These are phyloP conservation scores for Pterocles burchelli DNA, from an alignment of 2,113 vertebrate genomes.

Conservation along the genomic window DNA sequence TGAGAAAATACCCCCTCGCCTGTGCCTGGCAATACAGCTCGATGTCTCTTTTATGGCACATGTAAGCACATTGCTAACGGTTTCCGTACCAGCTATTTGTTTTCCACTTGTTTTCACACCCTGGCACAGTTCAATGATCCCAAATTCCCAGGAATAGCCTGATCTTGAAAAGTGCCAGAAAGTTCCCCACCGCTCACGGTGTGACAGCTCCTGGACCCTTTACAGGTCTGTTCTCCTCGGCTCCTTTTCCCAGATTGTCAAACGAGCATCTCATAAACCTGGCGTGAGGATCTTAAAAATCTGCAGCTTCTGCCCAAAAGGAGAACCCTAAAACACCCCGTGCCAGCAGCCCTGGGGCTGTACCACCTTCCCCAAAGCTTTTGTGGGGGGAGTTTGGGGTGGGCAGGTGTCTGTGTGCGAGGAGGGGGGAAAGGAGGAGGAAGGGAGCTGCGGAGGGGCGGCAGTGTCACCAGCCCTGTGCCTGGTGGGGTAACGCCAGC, in stretches of 20 bases:
- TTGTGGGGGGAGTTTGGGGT: too few species aligned
- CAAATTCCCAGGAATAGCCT: neutral
- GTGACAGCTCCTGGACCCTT: neutral
- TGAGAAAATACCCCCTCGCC: neutral
- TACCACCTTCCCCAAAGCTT: neutral
- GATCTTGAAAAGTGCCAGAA: neutral
- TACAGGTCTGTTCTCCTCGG: neutral
- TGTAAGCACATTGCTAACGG: neutral
- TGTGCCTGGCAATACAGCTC: fast-evolving
- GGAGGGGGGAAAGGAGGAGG: neutral
- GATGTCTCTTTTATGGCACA: neutral
- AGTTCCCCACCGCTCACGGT: neutral
- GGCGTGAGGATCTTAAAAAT: too few species aligned
- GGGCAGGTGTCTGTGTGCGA: fast-evolving
- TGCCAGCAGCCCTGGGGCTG: neutral
- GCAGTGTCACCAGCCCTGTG: neutral
- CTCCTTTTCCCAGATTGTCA: neutral
- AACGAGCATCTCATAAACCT: neutral
- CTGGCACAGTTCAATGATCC: fast-evolving
- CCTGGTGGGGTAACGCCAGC: neutral
- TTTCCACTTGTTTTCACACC: neutral
- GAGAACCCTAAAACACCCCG: fast-evolving
- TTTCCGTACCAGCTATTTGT: neutral
- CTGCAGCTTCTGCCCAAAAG: neutral
- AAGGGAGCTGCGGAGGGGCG: neutral